These are phyloP conservation scores for Sylvia borin DNA, from an alignment of 2,797 vertebrate species.

Conservation along the genomic window DNA sequence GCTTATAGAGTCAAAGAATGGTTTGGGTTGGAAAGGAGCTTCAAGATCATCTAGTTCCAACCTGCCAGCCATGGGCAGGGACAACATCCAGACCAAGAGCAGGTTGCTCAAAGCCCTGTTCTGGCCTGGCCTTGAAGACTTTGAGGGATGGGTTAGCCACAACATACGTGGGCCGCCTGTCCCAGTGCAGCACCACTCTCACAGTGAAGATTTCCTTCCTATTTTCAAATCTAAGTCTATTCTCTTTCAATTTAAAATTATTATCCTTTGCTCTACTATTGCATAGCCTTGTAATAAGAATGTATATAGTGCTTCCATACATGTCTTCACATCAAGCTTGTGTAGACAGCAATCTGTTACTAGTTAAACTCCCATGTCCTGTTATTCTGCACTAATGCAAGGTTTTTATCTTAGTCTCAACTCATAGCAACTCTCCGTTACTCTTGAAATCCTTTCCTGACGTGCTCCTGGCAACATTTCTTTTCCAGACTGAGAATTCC, in stretches of 20 bases:
- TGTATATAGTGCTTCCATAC: background rate
- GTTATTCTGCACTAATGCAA: background rate
- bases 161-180: background rate
- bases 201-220: background rate
- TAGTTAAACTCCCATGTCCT: background rate
- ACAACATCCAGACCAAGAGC: background rate
- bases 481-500: background rate
- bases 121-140: background rate
- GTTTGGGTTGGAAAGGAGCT: background rate
- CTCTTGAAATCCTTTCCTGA: background rate
- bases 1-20: background rate
- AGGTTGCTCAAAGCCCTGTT: background rate
- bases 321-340: background rate
- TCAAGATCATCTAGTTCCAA: background rate
- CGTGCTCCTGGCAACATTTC: background rate
- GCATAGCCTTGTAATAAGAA: background rate
- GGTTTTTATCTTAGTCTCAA: background rate
- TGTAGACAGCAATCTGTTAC: background rate
- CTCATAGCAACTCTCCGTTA: background rate
- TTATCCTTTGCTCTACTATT: background rate
- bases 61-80: rapidly evolving
- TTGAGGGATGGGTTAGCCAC: background rate
- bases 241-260: background rate
- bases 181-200: background rate
- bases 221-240: background rate